These are phyloP conservation scores for Coranthus polyacanthus DNA, from an alignment of 2,797 vertebrate species.

Conservation along the genomic window DNA sequence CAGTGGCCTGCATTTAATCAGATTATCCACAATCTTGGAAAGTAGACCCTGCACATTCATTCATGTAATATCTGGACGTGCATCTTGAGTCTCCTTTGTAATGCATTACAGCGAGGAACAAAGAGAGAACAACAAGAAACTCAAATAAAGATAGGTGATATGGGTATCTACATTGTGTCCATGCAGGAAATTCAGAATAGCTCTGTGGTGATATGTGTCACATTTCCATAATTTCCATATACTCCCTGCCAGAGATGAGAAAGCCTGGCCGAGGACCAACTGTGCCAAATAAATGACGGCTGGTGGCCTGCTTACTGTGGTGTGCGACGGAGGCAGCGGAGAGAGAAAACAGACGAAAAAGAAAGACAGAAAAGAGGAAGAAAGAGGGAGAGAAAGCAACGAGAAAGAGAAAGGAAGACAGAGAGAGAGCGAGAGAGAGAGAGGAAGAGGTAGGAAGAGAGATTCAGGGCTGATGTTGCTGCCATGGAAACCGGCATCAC, in stretches of 20 bases:
- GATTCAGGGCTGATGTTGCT: slow-evolving; percentile 79
- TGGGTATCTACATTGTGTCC: slow-evolving; percentile 10
- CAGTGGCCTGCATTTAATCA: too few relatives aligned
- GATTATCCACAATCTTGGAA: too few relatives aligned
- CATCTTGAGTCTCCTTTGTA: slow-evolving; percentile 3
- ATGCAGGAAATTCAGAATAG: slow-evolving; percentile 2
- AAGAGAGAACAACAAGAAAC: slow-evolving; percentile 12
- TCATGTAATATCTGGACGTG: not conserved
- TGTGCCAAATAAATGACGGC: slow-evolving; percentile 73
- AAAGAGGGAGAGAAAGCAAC: slow-evolving; percentile 1
- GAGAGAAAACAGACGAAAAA: slow-evolving; percentile 11
- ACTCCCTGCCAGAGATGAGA: slow-evolving; percentile 56
- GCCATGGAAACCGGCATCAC: slow-evolving; percentile 81
- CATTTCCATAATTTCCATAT: slow-evolving; percentile 57
- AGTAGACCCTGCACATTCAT: too few relatives aligned
- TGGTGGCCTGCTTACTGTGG: slow-evolving; percentile 71
- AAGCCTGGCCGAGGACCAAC: slow-evolving; percentile 64
- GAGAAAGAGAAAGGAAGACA: slow-evolving; percentile 22
- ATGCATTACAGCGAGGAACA: not conserved
- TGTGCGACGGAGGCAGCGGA: slow-evolving; percentile 45
- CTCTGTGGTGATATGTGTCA: slow-evolving; percentile 37
- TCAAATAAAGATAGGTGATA: slow-evolving; percentile 28
- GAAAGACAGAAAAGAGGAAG: slow-evolving; percentile 9
- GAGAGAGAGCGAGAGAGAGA: slow-evolving; percentile 41
- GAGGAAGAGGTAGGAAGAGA: slow-evolving; percentile 52